Percentiles rank a stretch among this genome's conserved stretches.
phyloP scores from a whole-genome alignment of 1,140 invertebrate species.

The Pseudomyrmex gracilis region DNA sequence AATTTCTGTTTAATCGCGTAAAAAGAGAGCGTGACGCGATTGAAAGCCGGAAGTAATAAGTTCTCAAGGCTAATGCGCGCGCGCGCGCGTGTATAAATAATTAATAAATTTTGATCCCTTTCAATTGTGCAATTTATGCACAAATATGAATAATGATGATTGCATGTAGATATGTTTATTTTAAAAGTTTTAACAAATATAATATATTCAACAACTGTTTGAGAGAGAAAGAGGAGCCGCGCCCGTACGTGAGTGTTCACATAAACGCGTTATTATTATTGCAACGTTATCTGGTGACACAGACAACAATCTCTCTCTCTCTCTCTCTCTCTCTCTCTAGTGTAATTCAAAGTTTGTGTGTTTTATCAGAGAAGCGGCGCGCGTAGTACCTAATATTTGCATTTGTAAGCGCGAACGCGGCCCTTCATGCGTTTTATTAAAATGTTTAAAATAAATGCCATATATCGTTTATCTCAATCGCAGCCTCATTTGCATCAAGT shows the following conservation, averaged over 20 bases:
- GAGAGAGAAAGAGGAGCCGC: neutral
- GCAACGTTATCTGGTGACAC: slow-evolving; percentile 37
- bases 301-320: neutral
- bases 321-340: too few species aligned
- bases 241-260: neutral
- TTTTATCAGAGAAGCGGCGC: slow-evolving; percentile 11
- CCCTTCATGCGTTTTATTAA: slow-evolving; percentile 31
- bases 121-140: too few species aligned
- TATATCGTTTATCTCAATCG: slow-evolving; percentile 11
- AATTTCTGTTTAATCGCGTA: too few species aligned
- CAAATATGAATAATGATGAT: too few species aligned
- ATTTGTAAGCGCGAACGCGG: neutral
- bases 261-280: slow-evolving; percentile 26
- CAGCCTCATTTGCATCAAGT: slow-evolving; percentile 19
- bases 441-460: slow-evolving; percentile 43
- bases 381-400: neutral
- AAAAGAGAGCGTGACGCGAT: too few species aligned
- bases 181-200: too few species aligned
- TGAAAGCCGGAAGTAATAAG: too few species aligned
- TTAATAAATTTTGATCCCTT: too few species aligned
- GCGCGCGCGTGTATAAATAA: too few species aligned
- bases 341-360: slow-evolving; percentile 20
- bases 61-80: too few species aligned
- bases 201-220: too few species aligned
- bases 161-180: too few species aligned